Base-by-base conservation (phyloP, 2,888 invertebrate genomes). In the Colostygia pectinataria region DNA sequence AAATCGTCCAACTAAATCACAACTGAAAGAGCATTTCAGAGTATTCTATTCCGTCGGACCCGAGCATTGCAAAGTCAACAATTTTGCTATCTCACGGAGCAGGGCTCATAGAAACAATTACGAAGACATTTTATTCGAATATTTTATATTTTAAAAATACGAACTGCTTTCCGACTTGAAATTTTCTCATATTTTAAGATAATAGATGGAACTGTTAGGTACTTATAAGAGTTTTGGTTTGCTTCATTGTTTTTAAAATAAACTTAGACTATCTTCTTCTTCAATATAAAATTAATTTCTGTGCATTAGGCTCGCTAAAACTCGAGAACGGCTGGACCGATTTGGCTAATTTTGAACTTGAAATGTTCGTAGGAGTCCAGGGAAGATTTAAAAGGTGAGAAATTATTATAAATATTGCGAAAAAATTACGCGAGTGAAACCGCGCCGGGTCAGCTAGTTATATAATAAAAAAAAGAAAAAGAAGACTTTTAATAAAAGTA, bases 91-190 rank as follows among this genome's bases (percentile, higher is more conserved):
- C 73, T 69, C 52, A 37, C 47, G 41, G 45, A 51, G 59, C 74
- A 71, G 59, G 59, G 55, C 52, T 63, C 66, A 65, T 68, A 59
- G 61, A 61, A 66, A 70, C 68, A 68, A 71, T 72, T 68, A 73
- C 61, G 23, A 43, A 36, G 63, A 66, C 65, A 58, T 68, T 72
- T 70, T 64, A 58, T 57, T 58, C 56, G 47, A 49, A 58, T 61
- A 58, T 61, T 57, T 57, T 60, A 49, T 47, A n/a, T n/a, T n/a
- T n/a, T n/a, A 41, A 56, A 48, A 59, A 55, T 40, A 50, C 46
- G 39, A 27, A 8, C 38, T 29, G 32, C 18, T 45, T 42, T 52
- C 29, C 8, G 29, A 45, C 44, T 54, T 33, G 39, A 31, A 42
- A 50, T 28, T 27, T 29, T 59, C 47, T 42, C 24, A 23, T 48